These are phyloP conservation scores for Microtus ochrogaster DNA, from an alignment of 2,113 vertebrate genomes.

Conservation along the genomic window DNA sequence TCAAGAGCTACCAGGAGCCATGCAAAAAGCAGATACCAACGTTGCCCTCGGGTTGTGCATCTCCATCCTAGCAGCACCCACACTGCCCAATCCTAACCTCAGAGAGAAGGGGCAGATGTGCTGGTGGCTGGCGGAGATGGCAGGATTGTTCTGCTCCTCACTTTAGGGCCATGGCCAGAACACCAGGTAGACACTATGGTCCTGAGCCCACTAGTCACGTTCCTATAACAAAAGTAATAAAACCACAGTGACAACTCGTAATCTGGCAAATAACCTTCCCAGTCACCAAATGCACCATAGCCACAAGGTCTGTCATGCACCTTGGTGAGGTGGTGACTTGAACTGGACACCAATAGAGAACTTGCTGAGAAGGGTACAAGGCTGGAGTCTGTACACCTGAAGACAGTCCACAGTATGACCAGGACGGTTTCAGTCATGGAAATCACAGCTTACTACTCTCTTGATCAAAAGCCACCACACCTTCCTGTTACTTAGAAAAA, in stretches of 20 bases:
- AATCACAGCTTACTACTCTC: neutral
- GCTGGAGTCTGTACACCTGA: neutral
- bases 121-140: neutral
- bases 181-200: neutral
- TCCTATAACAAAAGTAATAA: neutral
- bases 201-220: neutral
- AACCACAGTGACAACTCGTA: neutral
- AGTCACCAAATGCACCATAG: neutral
- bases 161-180: neutral
- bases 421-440: neutral
- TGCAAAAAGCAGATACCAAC: neutral
- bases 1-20: neutral
- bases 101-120: neutral
- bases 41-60: neutral
- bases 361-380: neutral
- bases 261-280: slow-evolving; percentile 22
- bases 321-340: slow-evolving; percentile 22
- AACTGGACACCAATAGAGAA: neutral
- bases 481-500: slow-evolving; percentile 6
- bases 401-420: slow-evolving; percentile 25
- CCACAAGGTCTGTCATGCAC: neutral
- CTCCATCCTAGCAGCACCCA: neutral
- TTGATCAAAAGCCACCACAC: slow-evolving; percentile 35
- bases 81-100: neutral
- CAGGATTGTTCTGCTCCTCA: neutral